A percentile compares a stretch with the other conserved stretches of the same genome.
phyloP scores from a whole-genome alignment of 2,797 vertebrate species.

The Alca torda region DNA sequence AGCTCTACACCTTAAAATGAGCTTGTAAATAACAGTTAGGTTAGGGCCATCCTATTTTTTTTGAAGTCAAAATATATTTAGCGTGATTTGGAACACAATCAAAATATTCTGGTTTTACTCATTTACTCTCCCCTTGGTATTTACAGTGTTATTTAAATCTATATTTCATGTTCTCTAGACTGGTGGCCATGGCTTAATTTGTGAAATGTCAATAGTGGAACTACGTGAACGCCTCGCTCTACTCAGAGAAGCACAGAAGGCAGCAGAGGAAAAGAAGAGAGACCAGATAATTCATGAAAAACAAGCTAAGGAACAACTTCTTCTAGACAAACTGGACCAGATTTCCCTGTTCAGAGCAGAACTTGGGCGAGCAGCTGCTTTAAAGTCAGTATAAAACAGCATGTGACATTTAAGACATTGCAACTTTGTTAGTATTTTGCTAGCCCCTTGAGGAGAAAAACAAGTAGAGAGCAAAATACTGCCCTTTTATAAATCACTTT shows the following conservation, averaged over 20 bases:
- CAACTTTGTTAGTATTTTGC: conserved; percentile 22
- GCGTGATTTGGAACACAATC: neutral
- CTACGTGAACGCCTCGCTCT: conserved; percentile 84
- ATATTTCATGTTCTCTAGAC: conserved; percentile 70
- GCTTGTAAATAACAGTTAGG: neutral
- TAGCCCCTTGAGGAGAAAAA: conserved; percentile 9
- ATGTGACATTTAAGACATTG: conserved; percentile 36
- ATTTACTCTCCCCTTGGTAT: conserved; percentile 2
- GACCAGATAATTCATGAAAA: conserved; percentile 84
- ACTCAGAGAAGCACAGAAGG: conserved; percentile 78
- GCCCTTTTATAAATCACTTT: neutral
- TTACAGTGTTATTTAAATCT: conserved; percentile 45
- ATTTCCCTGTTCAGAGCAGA: conserved; percentile 80
- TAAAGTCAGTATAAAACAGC: conserved; percentile 80
- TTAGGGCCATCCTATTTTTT: neutral
- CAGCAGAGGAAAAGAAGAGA: conserved; percentile 80
- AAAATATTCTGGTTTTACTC: neutral
- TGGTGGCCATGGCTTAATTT: conserved; percentile 84
- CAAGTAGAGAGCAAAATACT: neutral
- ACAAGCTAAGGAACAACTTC: conserved; percentile 80
- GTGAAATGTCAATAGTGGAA: conserved; percentile 92
- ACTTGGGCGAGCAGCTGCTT: conserved; percentile 72
- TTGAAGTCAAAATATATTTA: neutral
- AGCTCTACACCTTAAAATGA: neutral
- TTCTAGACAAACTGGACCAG: conserved; percentile 81